phyloP scores from a whole-genome alignment of 2,797 vertebrate genomes.

The Ispidina picta region DNA sequence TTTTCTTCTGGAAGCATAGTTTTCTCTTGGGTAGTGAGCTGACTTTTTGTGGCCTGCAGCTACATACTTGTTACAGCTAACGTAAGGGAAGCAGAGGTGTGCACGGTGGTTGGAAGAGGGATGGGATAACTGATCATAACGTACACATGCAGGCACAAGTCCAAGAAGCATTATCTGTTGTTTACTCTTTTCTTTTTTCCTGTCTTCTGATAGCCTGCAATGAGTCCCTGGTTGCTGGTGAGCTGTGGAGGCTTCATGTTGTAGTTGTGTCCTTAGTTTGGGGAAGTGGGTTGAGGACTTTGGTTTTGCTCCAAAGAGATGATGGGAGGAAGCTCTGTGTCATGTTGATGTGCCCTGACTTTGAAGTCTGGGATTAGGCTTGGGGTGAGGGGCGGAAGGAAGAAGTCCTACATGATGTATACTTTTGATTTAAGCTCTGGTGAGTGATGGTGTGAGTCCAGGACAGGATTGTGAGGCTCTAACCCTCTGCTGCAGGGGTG shows the following conservation, averaged over 20 bases:
- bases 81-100: accelerated
- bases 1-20: not conserved
- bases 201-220: not conserved
- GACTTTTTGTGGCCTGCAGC: not conserved
- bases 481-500: not conserved
- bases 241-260: not conserved
- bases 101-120: not conserved
- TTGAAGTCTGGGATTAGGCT: slow-evolving; percentile 16
- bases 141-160: accelerated
- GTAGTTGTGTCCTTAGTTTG: not conserved
- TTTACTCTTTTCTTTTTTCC: not conserved
- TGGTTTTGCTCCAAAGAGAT: not conserved
- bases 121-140: not conserved
- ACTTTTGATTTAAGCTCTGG: not conserved
- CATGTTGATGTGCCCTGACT: not conserved
- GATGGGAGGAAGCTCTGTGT: not conserved
- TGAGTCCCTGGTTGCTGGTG: not conserved
- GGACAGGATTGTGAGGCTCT: not conserved
- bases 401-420: not conserved
- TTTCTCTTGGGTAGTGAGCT: not conserved
- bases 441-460: not conserved
- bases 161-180: not conserved
- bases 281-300: not conserved
- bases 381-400: not conserved
- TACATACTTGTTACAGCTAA: not conserved